Percentiles rank a stretch among this genome's conserved stretches.
Conservation (phyloP, 1,140 invertebrate genomes). For the Drosophila mayri region DNA sequence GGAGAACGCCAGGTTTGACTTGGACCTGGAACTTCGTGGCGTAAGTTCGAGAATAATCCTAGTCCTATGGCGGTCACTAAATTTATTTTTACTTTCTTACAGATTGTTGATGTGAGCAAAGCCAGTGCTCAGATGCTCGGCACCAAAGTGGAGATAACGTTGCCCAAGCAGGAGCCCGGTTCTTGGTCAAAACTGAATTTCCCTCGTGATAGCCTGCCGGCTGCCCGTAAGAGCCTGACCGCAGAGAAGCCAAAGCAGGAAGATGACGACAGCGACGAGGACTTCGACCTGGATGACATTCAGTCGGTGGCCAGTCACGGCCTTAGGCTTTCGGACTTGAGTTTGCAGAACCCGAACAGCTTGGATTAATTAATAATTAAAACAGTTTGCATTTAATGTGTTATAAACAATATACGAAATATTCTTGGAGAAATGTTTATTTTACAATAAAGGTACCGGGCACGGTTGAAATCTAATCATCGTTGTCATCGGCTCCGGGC, state of each 20-base stretch:
- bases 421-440: constrained; percentile 42
- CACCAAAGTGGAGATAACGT: constrained; percentile 98
- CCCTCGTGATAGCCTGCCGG: constrained; percentile 83
- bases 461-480: constrained; percentile 41
- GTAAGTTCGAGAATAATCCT: constrained; percentile 86
- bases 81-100: constrained; percentile 12
- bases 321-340: constrained; percentile 64
- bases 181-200: constrained; percentile 93
- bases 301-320: constrained; percentile 58
- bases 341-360: constrained; percentile 51
- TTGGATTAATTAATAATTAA: constrained; percentile 62
- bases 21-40: constrained; percentile 93
- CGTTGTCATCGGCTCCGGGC: constrained; percentile 73
- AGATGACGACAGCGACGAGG: constrained; percentile 54
- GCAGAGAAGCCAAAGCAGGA: constrained; percentile 49
- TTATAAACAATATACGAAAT: constrained; percentile 51
- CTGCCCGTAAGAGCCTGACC: constrained; percentile 27
- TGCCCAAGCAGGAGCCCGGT: constrained; percentile 94
- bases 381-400: constrained; percentile 57
- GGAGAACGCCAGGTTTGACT: constrained; percentile 89
- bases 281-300: constrained; percentile 85
- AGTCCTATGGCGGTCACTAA: background rate
- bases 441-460: constrained; percentile 31
- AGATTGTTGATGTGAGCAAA: constrained; percentile 90
- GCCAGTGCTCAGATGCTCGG: constrained; percentile 92